Evolutionary conservation across 1,140 invertebrate species (phyloP), one percentile per base, ranked within the genome.

Genomic region (Lamellibrachia luymesi): DNA sequence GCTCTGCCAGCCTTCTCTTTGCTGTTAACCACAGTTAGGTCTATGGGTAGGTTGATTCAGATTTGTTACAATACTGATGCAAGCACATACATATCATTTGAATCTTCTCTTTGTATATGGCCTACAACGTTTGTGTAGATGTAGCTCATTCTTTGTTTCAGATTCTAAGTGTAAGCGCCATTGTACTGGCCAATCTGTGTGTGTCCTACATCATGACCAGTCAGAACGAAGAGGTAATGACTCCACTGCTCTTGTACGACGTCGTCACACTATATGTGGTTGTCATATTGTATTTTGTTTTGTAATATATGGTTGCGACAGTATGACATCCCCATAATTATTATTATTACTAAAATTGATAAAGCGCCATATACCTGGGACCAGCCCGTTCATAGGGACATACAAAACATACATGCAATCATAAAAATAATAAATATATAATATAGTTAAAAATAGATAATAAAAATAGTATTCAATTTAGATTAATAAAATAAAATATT

Each of bases 191-290:
- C 7, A 99, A 99, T 97, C 96, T 99, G 13, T 99, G 99, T 96
- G 99, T 99, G 0, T 99, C 98, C 91, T 99, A 99, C 95, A 99
- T 99, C 94, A 99, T 99, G 98, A 99, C 98, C 1, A 98, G 98
- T 92, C 98, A 99, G 96, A 99, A 99, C 96, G 98, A 99, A 96
- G 99, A 99, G 90, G 64, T 17, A 56, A 56, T 80, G 25, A 80
- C 50, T 90, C 2, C 50, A 51, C 92, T 92, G 6, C 25, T 7
- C 64, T 80, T 80, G 7, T 22, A 80, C 52, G 0, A 56, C 0
- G 52, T 13, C 1, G 52, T 38, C 27, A 91, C 91, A 27, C 91
- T 90, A 22, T 49, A 93, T 51, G 91, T 51, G 13, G 93, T 93
- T n/a, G 13, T n/a, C 56, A 51, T 22, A 93, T 25, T 22, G 90